phyloP scores from a whole-genome alignment of 2,888 invertebrate species.

The Crossocerus cetratus region DNA sequence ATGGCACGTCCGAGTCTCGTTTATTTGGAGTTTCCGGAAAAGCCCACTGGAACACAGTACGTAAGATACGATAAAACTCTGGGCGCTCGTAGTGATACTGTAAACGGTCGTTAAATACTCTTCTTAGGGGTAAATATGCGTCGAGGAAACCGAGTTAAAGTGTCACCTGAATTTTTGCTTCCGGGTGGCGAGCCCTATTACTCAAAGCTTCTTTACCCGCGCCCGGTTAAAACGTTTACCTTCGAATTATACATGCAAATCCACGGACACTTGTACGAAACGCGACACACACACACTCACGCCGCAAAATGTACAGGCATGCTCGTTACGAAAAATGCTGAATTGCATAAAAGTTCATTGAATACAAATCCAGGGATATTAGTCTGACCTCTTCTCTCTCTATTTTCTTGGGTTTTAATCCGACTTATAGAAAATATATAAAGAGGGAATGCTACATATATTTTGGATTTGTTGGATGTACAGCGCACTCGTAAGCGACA shows the following conservation, averaged over 20 bases:
- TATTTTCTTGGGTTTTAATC: slow-evolving; percentile 25
- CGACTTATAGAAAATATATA: too few species aligned
- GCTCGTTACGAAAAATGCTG: too few species aligned
- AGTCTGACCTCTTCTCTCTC: slow-evolving; percentile 5
- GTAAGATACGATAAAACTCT: background rate
- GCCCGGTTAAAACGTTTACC: background rate
- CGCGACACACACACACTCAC: too few species aligned
- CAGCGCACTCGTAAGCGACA: too few species aligned
- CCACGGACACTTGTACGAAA: background rate
- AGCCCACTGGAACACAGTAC: background rate
- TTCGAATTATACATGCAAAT: slow-evolving; percentile 1
- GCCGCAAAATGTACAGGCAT: too few species aligned
- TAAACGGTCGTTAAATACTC: background rate
- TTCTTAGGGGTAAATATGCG: background rate
- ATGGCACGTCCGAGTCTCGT: background rate
- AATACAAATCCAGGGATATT: background rate
- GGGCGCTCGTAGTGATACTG: background rate
- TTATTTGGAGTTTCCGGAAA: background rate
- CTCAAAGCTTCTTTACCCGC: background rate
- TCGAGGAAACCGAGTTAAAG: background rate
- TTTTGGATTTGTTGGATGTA: too few species aligned
- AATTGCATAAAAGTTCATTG: too few species aligned
- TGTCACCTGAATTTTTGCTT: slow-evolving; percentile 10
- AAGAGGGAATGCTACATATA: too few species aligned
- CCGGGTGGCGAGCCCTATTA: background rate